These are phyloP conservation scores for Volucella zonaria DNA, from an alignment of 2,888 invertebrate species.

Conservation along the genomic window DNA sequence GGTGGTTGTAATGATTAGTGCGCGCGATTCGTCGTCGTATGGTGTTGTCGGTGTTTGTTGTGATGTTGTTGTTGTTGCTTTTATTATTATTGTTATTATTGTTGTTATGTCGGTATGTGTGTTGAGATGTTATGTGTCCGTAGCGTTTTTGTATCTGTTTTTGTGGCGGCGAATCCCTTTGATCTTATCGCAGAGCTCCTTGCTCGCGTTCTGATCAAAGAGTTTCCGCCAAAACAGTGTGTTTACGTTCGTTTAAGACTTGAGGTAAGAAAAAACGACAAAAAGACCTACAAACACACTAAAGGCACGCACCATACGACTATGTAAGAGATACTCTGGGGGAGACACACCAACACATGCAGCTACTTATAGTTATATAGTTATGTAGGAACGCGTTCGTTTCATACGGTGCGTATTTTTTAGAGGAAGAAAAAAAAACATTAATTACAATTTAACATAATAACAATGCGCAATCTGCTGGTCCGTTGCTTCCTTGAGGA, in stretches of 20 bases:
- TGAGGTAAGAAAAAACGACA: conserved; percentile 75
- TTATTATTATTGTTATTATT: conserved; percentile 59
- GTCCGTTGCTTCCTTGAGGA: conserved; percentile 20
- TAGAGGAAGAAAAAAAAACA: conserved; percentile 37
- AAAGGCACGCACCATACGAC: conserved; percentile 48
- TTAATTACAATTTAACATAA: conserved; percentile 73
- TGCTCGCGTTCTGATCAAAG: conserved; percentile 84
- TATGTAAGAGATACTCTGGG: conserved; percentile 48
- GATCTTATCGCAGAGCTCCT: conserved; percentile 83
- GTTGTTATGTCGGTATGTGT: conserved; percentile 35
- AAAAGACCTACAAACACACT: conserved; percentile 53
- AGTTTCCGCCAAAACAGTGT: conserved; percentile 82
- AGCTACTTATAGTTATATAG: not conserved
- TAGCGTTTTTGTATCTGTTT: conserved; percentile 72
- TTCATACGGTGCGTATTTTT: conserved; percentile 54
- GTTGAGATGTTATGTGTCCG: conserved; percentile 44
- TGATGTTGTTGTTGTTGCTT: conserved; percentile 65
- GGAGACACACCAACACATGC: conserved; percentile 65
- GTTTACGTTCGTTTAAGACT: conserved; percentile 76
- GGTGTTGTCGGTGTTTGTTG: conserved; percentile 65
- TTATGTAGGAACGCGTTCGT: too few species aligned
- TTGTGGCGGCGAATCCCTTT: conserved; percentile 81
- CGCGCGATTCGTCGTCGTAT: conserved; percentile 10
- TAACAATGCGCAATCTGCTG: conserved; percentile 68
- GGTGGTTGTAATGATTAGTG: conserved; percentile 21